Base-by-base conservation (phyloP, 2,113 vertebrate species). In the Channa argus region DNA sequence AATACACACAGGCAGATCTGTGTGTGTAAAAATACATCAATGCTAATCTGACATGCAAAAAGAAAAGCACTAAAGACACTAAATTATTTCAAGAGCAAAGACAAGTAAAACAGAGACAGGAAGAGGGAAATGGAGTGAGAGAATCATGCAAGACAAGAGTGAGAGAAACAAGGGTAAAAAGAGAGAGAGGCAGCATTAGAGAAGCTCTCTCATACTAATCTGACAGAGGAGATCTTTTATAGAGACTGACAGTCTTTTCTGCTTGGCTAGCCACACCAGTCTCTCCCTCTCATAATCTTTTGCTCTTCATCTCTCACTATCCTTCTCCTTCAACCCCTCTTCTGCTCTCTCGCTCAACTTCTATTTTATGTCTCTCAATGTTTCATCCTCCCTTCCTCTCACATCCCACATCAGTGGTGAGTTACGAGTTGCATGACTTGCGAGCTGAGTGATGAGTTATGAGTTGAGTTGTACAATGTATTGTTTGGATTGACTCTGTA, bases 211-310 rank as follows among this genome's bases (percentile, higher is more conserved):
- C 88, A 90, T 89, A 87, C 90, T 91, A 89, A 88, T 88, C 84
- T 87, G 90, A 92, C 91, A 87, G 90, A 93, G 89, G 84, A 88
- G 87, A 90, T 91, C 74, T 90, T 91, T 93, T 92, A 92, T 92
- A 79, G 88, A 89, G 86, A 88, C 87, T 92, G 91, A 91, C 91
- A 90, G 87, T 74, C 88, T 84, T 87, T 93, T 92, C 88, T 83
- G 88, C 89, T 90, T 82, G 88, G 86, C 89, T 90, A 59, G 91
- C 80, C 88, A 86, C 84, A 88, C 85, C 89, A 82, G 84, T 86
- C 78, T 85, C 78, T 84, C 74, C 68, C 79, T 84, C 80, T 85
- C 77, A 11, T 50, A 63, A 81, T 91, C 79, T 76, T 83, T 80
- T 75, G 53, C 88, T 89, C 88, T 73, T 79, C 86, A 81, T 86